These are phyloP conservation scores for Telmatherina bonti DNA, from an alignment of 2,797 vertebrate genomes.

Conservation along the genomic window DNA sequence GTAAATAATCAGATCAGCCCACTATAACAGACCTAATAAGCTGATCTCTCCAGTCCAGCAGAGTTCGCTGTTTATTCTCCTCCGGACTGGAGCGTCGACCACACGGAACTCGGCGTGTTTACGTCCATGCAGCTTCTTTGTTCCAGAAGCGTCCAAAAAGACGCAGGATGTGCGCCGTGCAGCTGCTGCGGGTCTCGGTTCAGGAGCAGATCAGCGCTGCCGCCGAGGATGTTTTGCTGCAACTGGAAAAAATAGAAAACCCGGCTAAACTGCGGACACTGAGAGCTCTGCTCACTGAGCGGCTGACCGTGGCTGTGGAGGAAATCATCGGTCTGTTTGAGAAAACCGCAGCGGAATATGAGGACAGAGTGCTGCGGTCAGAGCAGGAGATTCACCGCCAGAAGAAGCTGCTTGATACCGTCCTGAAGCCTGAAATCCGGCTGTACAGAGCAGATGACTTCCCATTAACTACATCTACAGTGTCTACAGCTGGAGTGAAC, in stretches of 20 bases:
- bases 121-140: slow-evolving; percentile 15
- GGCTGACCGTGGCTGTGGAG: slow-evolving; percentile 58
- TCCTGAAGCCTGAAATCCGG: slow-evolving; percentile 52
- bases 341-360: slow-evolving; percentile 49
- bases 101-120: slow-evolving; percentile 33
- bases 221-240: slow-evolving; percentile 51
- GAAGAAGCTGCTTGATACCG: slow-evolving; percentile 55
- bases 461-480: background rate
- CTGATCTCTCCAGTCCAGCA: slow-evolving; percentile 22
- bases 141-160: background rate
- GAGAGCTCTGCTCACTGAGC: slow-evolving; percentile 58
- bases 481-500: background rate
- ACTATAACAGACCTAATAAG: too few relatives aligned
- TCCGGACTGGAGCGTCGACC: slow-evolving; percentile 1
- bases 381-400: slow-evolving; percentile 59
- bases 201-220: slow-evolving; percentile 55
- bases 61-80: slow-evolving; percentile 11
- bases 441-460: slow-evolving; percentile 40
- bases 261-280: slow-evolving; percentile 10
- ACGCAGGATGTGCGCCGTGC: slow-evolving; percentile 36
- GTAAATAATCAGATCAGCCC: too few relatives aligned
- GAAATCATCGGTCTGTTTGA: slow-evolving; percentile 50
- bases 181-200: slow-evolving; percentile 57
- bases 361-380: slow-evolving; percentile 20
- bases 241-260: slow-evolving; percentile 31